These are phyloP conservation scores for Acromyrmex charruanus DNA, from an alignment of 1,140 invertebrate species.

Conservation along the genomic window DNA sequence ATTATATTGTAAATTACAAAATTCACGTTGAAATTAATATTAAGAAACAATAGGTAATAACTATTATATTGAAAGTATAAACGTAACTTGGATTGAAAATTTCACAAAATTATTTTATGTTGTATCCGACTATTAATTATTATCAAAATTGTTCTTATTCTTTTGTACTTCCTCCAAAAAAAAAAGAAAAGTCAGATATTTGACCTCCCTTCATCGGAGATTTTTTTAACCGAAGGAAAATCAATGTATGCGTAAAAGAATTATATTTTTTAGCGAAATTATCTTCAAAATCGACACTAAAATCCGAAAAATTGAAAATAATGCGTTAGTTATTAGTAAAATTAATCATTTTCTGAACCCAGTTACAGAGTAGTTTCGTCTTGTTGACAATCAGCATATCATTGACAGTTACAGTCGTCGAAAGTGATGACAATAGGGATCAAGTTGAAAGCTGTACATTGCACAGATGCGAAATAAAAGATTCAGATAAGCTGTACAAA, in stretches of 20 bases:
- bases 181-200: too few species aligned
- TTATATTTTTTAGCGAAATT: too few species aligned
- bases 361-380: background rate
- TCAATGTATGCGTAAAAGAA: too few species aligned
- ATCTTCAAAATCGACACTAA: background rate
- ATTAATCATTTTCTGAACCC: background rate
- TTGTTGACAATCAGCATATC: background rate
- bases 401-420: background rate
- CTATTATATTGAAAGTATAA: background rate
- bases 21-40: background rate
- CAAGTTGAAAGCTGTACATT: background rate
- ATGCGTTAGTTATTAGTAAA: background rate
- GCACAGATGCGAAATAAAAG: constrained; percentile 24
- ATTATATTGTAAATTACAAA: background rate
- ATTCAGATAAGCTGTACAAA: constrained; percentile 45
- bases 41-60: background rate
- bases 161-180: too few species aligned
- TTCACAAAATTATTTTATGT: background rate
- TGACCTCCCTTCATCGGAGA: too few species aligned
- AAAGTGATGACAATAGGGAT: constrained; percentile 4
- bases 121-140: background rate
- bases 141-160: too few species aligned
- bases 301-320: background rate
- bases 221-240: too few species aligned
- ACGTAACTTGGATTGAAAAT: background rate